These are phyloP conservation scores for Pogonognathellus flavescens DNA, from an alignment of 1,140 invertebrate species.

Conservation along the genomic window DNA sequence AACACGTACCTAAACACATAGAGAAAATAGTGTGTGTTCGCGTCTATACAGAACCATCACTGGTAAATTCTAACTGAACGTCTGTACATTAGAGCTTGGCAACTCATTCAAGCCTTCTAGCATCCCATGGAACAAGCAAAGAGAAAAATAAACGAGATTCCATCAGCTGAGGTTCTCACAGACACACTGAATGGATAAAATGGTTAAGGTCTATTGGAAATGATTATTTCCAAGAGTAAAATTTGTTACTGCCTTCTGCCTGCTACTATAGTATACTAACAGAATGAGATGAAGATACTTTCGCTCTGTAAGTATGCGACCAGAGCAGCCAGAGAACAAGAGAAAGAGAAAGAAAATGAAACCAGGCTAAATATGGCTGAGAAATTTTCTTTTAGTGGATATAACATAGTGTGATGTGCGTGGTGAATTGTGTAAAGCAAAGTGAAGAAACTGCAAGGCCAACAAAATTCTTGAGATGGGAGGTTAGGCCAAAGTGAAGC, in stretches of 20 bases:
- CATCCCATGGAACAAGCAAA: neutral
- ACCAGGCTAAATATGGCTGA: constrained; percentile 30
- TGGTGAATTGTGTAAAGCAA: constrained; percentile 4
- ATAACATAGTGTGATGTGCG: neutral
- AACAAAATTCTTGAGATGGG: constrained; percentile 8
- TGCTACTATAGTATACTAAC: neutral
- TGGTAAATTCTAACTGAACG: too few relatives aligned
- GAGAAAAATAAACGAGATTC: neutral
- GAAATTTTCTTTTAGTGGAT: constrained; percentile 15
- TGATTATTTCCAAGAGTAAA: constrained; percentile 12
- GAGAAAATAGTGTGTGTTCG: too few relatives aligned
- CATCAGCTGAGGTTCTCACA: constrained; percentile 12
- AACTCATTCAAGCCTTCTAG: neutral
- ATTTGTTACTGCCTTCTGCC: constrained; percentile 10
- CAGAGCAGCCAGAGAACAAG: neutral
- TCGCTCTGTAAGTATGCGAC: neutral
- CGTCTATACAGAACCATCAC: too few relatives aligned
- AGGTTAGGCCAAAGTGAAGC: neutral
- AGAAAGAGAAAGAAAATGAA: neutral
- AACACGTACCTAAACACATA: too few relatives aligned
- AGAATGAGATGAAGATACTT: constrained; percentile 22
- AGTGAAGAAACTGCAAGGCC: constrained; percentile 41
- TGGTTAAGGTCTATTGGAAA: constrained; percentile 4
- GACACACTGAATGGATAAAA: constrained; percentile 14
- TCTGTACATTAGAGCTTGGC: too few relatives aligned